Percentiles rank a stretch among this genome's conserved stretches.
phyloP scores from a whole-genome alignment of 2,888 invertebrate genomes.

The Ennomos fuscantarius region DNA sequence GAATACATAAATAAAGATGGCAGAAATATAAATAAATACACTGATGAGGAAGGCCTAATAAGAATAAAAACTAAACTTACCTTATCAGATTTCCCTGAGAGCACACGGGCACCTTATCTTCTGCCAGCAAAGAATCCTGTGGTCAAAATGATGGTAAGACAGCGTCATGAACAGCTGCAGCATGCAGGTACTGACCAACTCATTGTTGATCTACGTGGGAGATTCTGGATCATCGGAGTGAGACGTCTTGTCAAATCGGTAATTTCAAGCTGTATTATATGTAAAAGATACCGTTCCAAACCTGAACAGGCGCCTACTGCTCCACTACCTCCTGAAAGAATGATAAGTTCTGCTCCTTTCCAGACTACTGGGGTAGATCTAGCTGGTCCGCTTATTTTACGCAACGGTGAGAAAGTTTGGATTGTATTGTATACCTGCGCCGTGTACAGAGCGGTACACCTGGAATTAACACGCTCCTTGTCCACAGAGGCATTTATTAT shows the following conservation, averaged over 20 bases:
- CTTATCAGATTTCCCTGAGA: no score
- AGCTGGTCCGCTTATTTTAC: not conserved
- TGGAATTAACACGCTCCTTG: no score
- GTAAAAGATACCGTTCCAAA: not conserved
- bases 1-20: no score
- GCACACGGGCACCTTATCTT: no score
- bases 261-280: not conserved
- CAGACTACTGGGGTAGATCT: not conserved
- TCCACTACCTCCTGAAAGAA: not conserved
- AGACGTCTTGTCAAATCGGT: slow-evolving; percentile 1
- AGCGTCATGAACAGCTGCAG: not conserved
- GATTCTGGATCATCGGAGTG: not conserved
- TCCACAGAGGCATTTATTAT: no score
- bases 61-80: no score
- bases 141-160: not conserved
- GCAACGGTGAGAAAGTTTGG: slow-evolving; percentile 1
- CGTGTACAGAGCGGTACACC: no score
- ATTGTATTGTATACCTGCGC: slow-evolving; percentile 2
- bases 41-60: no score
- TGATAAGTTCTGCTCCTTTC: not conserved
- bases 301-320: slow-evolving; percentile 1
- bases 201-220: not conserved
- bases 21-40: no score
- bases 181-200: not conserved
- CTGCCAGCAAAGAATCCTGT: not conserved